Evolutionary conservation across 1,140 invertebrate genomes (phyloP).

Genomic region (Hydropsyche tenuis): DNA sequence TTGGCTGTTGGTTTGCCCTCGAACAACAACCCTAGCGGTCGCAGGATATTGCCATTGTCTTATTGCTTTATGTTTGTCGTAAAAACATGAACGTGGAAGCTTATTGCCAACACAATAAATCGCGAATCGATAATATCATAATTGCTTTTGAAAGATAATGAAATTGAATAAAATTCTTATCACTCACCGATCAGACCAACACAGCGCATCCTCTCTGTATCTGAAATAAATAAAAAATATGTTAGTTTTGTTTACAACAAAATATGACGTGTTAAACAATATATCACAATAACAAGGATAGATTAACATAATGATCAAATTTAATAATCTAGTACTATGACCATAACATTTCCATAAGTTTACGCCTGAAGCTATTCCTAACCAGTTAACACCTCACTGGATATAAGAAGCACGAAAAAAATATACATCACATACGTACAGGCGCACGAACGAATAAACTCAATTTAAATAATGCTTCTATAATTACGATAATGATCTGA

Average conservation of each 20-base stretch:
- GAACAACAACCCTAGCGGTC: not conserved
- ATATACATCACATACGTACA: too few relatives aligned
- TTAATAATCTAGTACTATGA: not conserved
- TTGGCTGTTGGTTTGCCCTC: constrained; percentile 25
- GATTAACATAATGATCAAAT: not conserved
- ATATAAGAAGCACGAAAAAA: too few relatives aligned
- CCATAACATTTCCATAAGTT: not conserved
- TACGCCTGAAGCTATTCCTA: not conserved
- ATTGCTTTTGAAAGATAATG: not conserved
- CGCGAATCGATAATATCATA: not conserved
- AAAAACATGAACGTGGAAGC: constrained; percentile 11
- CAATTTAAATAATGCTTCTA: too few relatives aligned
- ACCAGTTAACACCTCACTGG: constrained; percentile 1
- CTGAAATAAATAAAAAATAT: constrained; percentile 65
- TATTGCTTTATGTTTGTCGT: constrained; percentile 4
- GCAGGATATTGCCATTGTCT: constrained; percentile 20
- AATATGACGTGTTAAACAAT: too few relatives aligned
- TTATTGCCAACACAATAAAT: not conserved
- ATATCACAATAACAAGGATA: not conserved
- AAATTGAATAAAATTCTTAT: constrained; percentile 39
- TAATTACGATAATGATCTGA: too few relatives aligned
- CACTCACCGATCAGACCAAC: constrained; percentile 78
- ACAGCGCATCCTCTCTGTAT: constrained; percentile 77
- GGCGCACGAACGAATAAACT: too few relatives aligned
- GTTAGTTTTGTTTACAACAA: constrained; percentile 23